Conservation (phyloP, 1,140 invertebrate species). For the Heliconius hermathena region DNA sequence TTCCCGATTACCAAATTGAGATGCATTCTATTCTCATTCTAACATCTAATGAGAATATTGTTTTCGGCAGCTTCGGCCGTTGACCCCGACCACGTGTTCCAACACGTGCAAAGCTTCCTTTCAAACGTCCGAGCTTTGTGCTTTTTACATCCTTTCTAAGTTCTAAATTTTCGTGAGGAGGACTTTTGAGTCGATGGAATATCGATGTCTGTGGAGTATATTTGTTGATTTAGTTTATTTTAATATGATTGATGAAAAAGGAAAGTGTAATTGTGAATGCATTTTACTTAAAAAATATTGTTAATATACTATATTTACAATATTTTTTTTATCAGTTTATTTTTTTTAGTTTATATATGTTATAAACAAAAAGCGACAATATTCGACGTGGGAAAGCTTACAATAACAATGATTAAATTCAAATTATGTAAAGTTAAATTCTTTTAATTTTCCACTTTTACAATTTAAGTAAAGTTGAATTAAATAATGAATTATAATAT, state of each 20-base stretch:
- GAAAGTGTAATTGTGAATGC: neutral
- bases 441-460: no score
- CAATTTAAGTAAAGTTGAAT: no score
- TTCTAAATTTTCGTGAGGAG: conserved; percentile 64
- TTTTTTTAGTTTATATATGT: no score
- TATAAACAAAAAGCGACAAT: no score
- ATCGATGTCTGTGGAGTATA: conserved; percentile 44
- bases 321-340: no score
- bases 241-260: neutral
- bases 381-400: no score
- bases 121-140: conserved; percentile 56
- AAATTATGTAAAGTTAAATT: no score
- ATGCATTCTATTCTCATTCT: conserved; percentile 46
- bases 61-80: conserved; percentile 49
- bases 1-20: conserved; percentile 44
- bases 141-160: conserved; percentile 61
- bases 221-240: neutral
- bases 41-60: conserved; percentile 55
- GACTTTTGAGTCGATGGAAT: conserved; percentile 46
- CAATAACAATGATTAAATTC: no score
- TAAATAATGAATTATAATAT: no score
- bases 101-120: conserved; percentile 64
- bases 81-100: conserved; percentile 62
- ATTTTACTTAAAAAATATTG: neutral
- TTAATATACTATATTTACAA: neutral